Evolutionary conservation across 2,113 vertebrate species (phyloP), one percentile per base, ranked within the genome.

Genomic region (Porphyrio hochstetteri): DNA sequence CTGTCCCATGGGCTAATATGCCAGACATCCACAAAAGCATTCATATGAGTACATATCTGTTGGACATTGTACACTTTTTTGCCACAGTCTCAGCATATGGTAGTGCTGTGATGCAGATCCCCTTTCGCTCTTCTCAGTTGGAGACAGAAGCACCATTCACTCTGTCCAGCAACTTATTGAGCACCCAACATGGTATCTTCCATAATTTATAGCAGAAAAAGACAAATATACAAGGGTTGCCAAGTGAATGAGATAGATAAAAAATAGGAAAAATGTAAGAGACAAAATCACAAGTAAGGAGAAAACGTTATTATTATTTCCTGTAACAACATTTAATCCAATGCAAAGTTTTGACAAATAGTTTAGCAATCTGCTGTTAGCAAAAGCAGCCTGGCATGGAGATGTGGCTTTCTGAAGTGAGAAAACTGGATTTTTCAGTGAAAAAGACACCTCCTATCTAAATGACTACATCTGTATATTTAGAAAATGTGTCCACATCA

Each of bases 151-250:
- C 36, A 60, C 23, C 1, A 0, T 50, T 78, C 24, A 18, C 56
- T 68, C 52, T 67, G 20, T 38, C 42, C 55, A 67, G 25, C 42
- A 33, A 68, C n/a, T 38, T 70, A 46, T 4, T 7, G n/a, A 63
- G 33, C 25, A 42, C 7, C 35, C 77, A 78, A 0, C 0, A 0
- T 13, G 21, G 38, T 35, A 28, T 10, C 46, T 96, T 53, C 65
- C 0, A 1, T 46, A 38, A 77, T 28, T 31, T 60, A 52, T 13
- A 74, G n/a, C 0, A 0, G 29, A 81, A 82, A 72, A 24, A 80
- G n/a, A 36, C 31, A 57, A 80, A 11, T 16, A 31, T 31, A 15
- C 25, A 27, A 44, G 19, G 33, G 11, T 44, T 81, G 36, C 5
- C 74, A 55, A 74, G 31, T 61, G 56, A 77, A 83, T n/a, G 25